Base-by-base conservation (phyloP, 2,113 vertebrate species). In the Ceyx melanurus region DNA sequence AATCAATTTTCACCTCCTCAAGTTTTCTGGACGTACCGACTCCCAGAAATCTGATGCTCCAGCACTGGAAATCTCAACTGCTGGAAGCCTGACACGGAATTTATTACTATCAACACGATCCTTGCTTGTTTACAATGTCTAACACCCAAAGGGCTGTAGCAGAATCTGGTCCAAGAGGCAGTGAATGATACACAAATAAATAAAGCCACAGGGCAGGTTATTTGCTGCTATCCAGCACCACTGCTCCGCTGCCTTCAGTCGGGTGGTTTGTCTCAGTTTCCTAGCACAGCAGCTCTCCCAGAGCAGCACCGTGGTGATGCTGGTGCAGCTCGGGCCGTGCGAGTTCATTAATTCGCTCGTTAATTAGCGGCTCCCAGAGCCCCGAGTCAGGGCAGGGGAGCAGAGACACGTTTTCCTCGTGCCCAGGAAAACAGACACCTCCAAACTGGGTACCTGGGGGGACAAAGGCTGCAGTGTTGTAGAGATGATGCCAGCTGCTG, bases 341-440 rank as follows among this genome's bases (percentile, higher is more conserved):
- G 25, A 77, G 45, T 13, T 40, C 37, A 10, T 37, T 37, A 37
- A 37, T 37, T 37, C 37, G 9, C 37, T 37, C 7, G 1, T 28
- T 37, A 50, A 71, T 37, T 5, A 60, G 33, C 50, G 37, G 45
- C 45, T 40, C 50, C 15, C 16, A 35, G 88, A 53, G 51, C 40
- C 48, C 6, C 5, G 31, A 25, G 11, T 28, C 4, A 20, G 35
- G 13, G 19, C 21, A 5, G 28, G 18, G 40, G 50, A 64, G 37
- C 7, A 33, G 33, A 0, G 2, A 51, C 57, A 50, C n/a, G n/a
- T n/a, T 37, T 33, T 42, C 28, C 46, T 45, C 4, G 0, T 5
- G 42, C 12, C 71, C 70, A 57, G 4, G 53, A 78, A 37, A 48
- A 9, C 61, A 67, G 73, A 22, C 2, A 2, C 14, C 35, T 78